Evolutionary conservation across 1,140 invertebrate species (phyloP), one percentile per base, ranked within the genome.

Genomic region (Sminthurides bifidus): DNA sequence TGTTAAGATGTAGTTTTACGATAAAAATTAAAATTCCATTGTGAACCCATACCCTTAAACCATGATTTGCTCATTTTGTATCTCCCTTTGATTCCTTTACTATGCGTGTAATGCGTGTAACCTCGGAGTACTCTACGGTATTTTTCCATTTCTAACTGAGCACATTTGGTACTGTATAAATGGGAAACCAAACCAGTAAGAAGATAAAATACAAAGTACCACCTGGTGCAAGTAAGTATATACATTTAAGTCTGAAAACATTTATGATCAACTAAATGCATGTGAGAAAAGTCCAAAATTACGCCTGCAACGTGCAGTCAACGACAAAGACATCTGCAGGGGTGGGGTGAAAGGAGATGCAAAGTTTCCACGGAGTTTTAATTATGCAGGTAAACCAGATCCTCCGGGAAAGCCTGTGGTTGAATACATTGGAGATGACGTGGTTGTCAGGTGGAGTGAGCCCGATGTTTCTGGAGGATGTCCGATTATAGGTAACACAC

Each of bases 401-500:
- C 3, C 50, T 15, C 50, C 50, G 2, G 3, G 6, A 4, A 17
- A 12, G 8, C 50, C 50, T 2, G 27, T 23, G n/a, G 76, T 82
- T 43, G 77, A 81, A 23, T 55, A 48, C 19, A 48, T 37, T 46
- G 83, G 86, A 15, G 82, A 87, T 68, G 81, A 90, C n/a, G 82
- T 92, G 2, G 85, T 85, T 23, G 77, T 97, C 49, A 77, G 81
- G 59, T 94, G 92, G 92, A 77, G 80, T 53, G 77, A 83, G 31
- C 87, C 91, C 30, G 70, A 74, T 31, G 79, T 78, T 65, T 87
- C 92, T 73, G 91, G 92, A 27, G 92, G 92, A 23, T 85, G 90
- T 6, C 84, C 87, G 12, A 83, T 97, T 60, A 81, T 81, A 49
- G 88, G 78, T 71, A 62, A 61, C 30, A 14, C 52, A 46, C 12